phyloP scores from a whole-genome alignment of 2,113 vertebrate species.

The Heliornis fulica region DNA sequence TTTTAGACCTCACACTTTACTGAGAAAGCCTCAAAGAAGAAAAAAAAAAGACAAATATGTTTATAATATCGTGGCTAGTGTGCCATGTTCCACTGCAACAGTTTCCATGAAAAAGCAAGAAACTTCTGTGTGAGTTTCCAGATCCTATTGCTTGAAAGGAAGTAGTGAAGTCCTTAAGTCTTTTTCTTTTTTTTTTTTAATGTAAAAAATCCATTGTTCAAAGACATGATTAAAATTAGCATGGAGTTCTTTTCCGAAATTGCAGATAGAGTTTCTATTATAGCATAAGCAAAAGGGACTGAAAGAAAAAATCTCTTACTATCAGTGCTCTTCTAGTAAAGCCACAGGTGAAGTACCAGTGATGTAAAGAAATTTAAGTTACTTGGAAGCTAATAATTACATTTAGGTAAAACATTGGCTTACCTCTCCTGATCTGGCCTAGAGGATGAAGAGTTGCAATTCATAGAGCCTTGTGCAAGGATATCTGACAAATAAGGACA shows the following conservation, averaged over 20 bases:
- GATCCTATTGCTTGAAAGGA: not conserved
- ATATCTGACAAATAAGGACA: not conserved
- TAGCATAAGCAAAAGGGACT: not conserved
- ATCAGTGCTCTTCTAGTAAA: not conserved
- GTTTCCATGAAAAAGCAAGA: not conserved
- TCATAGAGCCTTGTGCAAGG: not conserved
- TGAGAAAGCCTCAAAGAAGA: not conserved
- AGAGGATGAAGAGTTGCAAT: not conserved
- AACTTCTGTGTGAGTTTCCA: not conserved
- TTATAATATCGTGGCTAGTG: not conserved
- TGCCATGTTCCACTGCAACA: not conserved
- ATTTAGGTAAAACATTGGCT: not conserved
- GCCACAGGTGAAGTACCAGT: not conserved
- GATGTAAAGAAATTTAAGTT: not conserved
- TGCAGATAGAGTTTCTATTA: not conserved
- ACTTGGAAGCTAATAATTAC: not conserved
- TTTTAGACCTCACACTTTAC: not conserved
- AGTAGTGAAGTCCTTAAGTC: not conserved
- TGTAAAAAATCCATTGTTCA: not conserved
- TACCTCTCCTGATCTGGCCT: not conserved
- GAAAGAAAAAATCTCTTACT: not conserved
- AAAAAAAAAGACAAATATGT: not conserved
- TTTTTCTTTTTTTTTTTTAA: not conserved
- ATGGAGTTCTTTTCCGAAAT: not conserved
- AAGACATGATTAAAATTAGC: not conserved